phyloP scores from a whole-genome alignment of 2,113 vertebrate species.

The Oreotrochilus melanogaster region DNA sequence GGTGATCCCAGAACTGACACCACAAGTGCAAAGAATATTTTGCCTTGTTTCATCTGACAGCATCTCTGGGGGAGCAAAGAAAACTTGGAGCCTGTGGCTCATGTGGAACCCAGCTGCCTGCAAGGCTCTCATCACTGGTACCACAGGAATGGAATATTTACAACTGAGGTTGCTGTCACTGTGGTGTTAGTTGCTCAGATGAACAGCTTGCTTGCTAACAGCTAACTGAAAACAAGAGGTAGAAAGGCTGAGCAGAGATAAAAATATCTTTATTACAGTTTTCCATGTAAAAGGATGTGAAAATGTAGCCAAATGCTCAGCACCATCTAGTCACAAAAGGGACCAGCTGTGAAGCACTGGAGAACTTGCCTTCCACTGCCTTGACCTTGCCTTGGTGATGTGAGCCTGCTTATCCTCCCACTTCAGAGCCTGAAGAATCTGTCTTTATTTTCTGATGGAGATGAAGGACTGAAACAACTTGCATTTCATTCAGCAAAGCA shows the following conservation, averaged over 20 bases:
- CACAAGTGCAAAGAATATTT: not conserved
- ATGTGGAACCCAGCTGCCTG: not conserved
- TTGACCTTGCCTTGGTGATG: not conserved
- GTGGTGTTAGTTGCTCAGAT: not conserved
- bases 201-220: not conserved
- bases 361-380: not conserved
- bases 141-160: not conserved
- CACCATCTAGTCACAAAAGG: not conserved
- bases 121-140: not conserved
- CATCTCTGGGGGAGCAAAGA: not conserved
- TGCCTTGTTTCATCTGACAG: not conserved
- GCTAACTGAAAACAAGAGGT: not conserved
- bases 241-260: not conserved
- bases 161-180: not conserved
- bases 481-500: not conserved
- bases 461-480: not conserved
- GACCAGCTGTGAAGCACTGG: not conserved
- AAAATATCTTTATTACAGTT: not conserved
- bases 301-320: not conserved
- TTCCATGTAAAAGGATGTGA: not conserved
- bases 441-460: not conserved
- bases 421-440: not conserved
- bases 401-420: not conserved
- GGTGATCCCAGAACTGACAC: not conserved
- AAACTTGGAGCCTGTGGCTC: not conserved